Evolutionary conservation across 2,797 vertebrate species (phyloP), one percentile per base, ranked within the genome.

Genomic region (Cottoperca gobio): DNA sequence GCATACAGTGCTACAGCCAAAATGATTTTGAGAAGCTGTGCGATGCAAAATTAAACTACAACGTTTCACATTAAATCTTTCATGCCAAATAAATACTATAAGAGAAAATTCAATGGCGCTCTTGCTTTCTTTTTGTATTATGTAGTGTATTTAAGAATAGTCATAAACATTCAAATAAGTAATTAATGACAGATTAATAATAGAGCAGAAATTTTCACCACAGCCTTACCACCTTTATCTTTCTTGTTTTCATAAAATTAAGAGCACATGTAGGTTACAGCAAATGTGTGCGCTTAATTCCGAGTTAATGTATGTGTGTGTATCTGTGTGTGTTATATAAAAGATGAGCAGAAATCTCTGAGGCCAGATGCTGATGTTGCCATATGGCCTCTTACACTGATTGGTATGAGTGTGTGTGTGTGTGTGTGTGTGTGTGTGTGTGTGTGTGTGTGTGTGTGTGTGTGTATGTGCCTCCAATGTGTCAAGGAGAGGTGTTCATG

Each of bases 311-410:
- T 12, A 50, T 67, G 50, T 75, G 28, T 39, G 61, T 64, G 23
- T 78, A 55, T 72, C 2, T 67, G 43, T 74, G 61, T 82, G 71
- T 82, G 81, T 91, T 88, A 89, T 76, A 73, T 90, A 91, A 89
- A 91, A 80, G 77, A 82, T 73, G 73, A 84, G 79, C 77, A 88
- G 72, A 86, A 78, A 84, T 83, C 86, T 89, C 76, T 74, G 66
- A 73, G 66, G 83, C 83, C 88, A 92, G 88, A 91, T 90, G 88
- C 67, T 77, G 82, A 83, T 78, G 79, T 73, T 80, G 81, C 90
- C 91, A 93, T 93, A 92, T 93, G 91, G 89, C 77, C 74, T 88
- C 62, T 82, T 73, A 81, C 78, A 71, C 86, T 83, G 79, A 90
- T 88, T 86, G 66, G 81, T 82, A 45, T 79, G 26, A 66, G 59